These are phyloP conservation scores for Nysson spinosus DNA, from an alignment of 2,888 invertebrate species.

Conservation along the genomic window DNA sequence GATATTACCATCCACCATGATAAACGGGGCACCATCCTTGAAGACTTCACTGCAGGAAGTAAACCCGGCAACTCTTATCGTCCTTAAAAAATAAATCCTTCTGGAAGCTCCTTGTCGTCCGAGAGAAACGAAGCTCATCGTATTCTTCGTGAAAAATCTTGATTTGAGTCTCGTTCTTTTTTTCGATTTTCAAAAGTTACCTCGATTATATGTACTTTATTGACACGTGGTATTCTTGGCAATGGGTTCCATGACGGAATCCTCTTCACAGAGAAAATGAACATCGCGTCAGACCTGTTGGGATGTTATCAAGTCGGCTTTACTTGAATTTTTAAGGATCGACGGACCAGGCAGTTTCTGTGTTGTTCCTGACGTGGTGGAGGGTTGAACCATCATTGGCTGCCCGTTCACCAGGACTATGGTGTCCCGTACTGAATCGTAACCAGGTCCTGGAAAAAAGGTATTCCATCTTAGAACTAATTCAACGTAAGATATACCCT, in stretches of 20 bases:
- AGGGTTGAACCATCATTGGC: constrained; percentile 75
- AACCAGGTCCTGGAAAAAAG: constrained; percentile 67
- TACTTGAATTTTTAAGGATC: constrained; percentile 75
- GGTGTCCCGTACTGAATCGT: constrained; percentile 78
- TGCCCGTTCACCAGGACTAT: constrained; percentile 78
- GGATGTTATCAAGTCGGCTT: constrained; percentile 73
- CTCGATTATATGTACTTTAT: too few species aligned
- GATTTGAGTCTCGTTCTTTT: too few species aligned
- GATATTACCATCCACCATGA: too few species aligned
- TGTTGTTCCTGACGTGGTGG: constrained; percentile 43
- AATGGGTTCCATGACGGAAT: constrained; percentile 23
- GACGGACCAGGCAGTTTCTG: constrained; percentile 74
- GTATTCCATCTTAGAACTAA: too few species aligned
- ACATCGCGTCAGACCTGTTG: constrained; percentile 73
- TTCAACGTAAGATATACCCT: too few species aligned
- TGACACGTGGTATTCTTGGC: constrained; percentile 12
- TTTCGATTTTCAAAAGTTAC: too few species aligned
- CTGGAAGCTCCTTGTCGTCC: constrained; percentile 15
- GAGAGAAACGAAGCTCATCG: too few species aligned
- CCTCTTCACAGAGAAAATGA: constrained; percentile 46
- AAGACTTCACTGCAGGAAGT: too few species aligned
- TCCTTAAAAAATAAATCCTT: constrained; percentile 17
- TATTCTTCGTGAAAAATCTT: too few species aligned
- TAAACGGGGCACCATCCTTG: too few species aligned
- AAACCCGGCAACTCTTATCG: too few species aligned